phyloP scores from a whole-genome alignment of 2,888 invertebrate genomes.

The Noctua comes region DNA sequence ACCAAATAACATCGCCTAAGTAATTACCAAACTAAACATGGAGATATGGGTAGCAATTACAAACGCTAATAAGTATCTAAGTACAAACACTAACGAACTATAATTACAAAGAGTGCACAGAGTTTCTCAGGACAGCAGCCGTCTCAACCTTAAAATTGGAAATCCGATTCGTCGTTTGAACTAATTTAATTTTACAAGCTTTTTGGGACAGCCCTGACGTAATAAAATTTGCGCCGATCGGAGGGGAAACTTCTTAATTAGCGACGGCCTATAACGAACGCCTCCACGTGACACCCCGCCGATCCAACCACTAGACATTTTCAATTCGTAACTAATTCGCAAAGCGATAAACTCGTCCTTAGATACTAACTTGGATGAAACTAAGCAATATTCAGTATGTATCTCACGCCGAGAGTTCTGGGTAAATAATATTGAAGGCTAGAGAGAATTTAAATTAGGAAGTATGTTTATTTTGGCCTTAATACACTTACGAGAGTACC shows the following conservation, averaged over 20 bases:
- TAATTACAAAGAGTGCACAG: constrained; percentile 69
- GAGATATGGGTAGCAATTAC: constrained; percentile 26
- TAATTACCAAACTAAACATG: constrained; percentile 20
- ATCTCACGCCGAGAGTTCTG: constrained; percentile 46
- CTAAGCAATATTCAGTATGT: constrained; percentile 52
- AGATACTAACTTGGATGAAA: constrained; percentile 58
- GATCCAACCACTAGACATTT: constrained; percentile 75
- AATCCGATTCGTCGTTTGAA: constrained; percentile 79
- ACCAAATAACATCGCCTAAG: background rate
- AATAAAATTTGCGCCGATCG: constrained; percentile 83
- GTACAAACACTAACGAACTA: constrained; percentile 63
- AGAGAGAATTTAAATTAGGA: constrained; percentile 41
- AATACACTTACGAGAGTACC: constrained; percentile 18
- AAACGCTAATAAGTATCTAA: constrained; percentile 54
- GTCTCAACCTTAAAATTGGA: constrained; percentile 77
- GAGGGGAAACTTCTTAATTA: constrained; percentile 85
- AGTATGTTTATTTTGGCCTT: constrained; percentile 30
- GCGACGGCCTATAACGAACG: constrained; percentile 77
- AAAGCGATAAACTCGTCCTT: constrained; percentile 67
- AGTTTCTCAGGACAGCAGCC: constrained; percentile 69
- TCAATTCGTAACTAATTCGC: constrained; percentile 76
- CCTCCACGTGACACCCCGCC: constrained; percentile 75
- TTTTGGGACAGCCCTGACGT: constrained; percentile 80
- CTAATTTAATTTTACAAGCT: constrained; percentile 83
- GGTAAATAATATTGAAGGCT: constrained; percentile 43